Evolutionary conservation across 2,888 invertebrate genomes (phyloP).

Genomic region (Drosophila atripex): DNA sequence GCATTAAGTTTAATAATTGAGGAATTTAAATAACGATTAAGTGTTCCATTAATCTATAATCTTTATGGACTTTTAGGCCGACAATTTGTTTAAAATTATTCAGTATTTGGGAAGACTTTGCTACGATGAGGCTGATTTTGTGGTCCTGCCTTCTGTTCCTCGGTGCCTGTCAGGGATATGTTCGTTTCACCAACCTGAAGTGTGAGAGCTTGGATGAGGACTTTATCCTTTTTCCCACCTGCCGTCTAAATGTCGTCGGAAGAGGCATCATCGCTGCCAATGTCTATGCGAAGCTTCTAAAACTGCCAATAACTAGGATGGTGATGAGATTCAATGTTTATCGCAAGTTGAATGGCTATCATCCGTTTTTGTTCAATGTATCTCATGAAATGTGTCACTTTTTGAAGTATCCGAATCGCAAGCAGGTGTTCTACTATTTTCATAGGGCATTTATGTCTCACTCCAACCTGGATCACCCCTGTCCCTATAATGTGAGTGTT

Average conservation of each 20-base stretch:
- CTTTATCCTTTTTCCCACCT: neutral
- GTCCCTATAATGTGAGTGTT: constrained; percentile 14
- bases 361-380: constrained; percentile 31
- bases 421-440: constrained; percentile 20
- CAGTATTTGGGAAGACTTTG: neutral
- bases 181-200: constrained; percentile 20
- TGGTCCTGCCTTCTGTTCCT: neutral
- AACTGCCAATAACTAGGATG: neutral
- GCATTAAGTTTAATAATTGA: too few relatives aligned
- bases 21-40: too few relatives aligned
- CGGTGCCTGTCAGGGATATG: neutral
- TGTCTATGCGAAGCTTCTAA: neutral
- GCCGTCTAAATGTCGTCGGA: constrained; percentile 16
- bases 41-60: neutral
- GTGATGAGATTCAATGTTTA: constrained; percentile 10
- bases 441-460: constrained; percentile 1
- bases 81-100: neutral
- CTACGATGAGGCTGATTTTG: neutral
- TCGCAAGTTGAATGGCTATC: constrained; percentile 15
- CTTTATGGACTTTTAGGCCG: neutral
- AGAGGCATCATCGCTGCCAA: constrained; percentile 20
- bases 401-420: constrained; percentile 17
- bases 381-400: constrained; percentile 8
- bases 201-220: constrained; percentile 7
- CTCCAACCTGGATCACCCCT: constrained; percentile 24